phyloP scores from a whole-genome alignment of 35 echinoderm and acorn worm species.

The Holothuria glaberrima region DNA sequence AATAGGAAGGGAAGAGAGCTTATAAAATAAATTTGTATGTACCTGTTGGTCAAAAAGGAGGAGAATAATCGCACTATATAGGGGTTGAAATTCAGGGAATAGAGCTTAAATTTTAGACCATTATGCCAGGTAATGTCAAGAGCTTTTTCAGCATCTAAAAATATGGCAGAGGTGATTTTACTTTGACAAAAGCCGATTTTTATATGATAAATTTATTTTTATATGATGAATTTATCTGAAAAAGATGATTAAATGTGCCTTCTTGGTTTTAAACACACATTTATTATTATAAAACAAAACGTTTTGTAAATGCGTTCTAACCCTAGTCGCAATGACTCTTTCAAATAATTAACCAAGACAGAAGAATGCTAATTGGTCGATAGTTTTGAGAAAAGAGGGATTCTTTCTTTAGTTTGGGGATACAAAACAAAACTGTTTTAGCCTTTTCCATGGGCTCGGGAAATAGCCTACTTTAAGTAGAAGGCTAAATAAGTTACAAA shows the following conservation, averaged over 20 bases:
- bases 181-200: too few species aligned
- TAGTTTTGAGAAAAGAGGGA: background rate
- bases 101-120: too few species aligned
- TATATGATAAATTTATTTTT: background rate
- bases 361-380: background rate
- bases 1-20: too few species aligned
- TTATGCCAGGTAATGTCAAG: too few species aligned
- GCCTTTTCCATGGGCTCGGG: background rate
- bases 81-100: background rate
- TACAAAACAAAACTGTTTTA: background rate
- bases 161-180: too few species aligned
- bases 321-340: too few species aligned
- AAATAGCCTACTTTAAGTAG: background rate
- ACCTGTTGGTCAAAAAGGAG: too few species aligned
- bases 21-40: too few species aligned
- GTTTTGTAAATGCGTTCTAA: background rate
- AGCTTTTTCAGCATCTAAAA: too few species aligned
- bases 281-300: background rate
- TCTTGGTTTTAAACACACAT: background rate
- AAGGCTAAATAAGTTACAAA: background rate
- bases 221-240: background rate
- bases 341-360: background rate
- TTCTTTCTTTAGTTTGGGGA: background rate
- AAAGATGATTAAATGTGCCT: background rate
- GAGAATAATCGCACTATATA: background rate